These are phyloP conservation scores for Channa striata DNA, from an alignment of 2,797 vertebrate species.

Conservation along the genomic window DNA sequence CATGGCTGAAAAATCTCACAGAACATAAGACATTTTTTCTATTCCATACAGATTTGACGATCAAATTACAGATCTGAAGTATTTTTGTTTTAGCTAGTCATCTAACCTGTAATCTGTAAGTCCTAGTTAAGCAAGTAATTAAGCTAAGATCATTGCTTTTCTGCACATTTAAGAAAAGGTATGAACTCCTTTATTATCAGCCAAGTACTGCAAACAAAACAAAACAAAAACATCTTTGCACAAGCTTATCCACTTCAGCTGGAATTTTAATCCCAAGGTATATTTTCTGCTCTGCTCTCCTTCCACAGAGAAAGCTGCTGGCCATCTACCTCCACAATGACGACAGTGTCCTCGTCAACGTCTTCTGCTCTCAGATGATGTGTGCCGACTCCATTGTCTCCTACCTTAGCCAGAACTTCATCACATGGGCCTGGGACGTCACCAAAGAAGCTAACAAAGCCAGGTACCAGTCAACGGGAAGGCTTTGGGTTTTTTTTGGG, in stretches of 20 bases:
- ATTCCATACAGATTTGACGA: too few relatives aligned
- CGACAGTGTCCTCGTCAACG: constrained; percentile 98
- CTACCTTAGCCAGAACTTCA: constrained; percentile 99
- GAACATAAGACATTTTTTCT: neutral
- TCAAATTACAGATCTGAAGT: too few relatives aligned
- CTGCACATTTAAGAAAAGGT: too few relatives aligned
- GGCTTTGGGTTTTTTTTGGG: neutral
- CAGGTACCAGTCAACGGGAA: constrained; percentile 84
- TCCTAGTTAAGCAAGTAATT: too few relatives aligned
- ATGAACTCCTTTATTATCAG: too few relatives aligned
- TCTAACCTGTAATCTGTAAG: too few relatives aligned
- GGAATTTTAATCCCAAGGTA: too few relatives aligned
- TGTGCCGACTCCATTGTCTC: constrained; percentile 99
- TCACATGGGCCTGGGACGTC: constrained; percentile 99
- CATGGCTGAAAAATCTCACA: constrained; percentile 11
- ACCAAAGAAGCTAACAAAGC: constrained; percentile 98
- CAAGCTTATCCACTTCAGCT: too few relatives aligned
- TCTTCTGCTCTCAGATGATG: constrained; percentile 99
- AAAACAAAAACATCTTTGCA: too few relatives aligned
- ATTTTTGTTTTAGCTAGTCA: too few relatives aligned
- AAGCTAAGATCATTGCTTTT: too few relatives aligned
- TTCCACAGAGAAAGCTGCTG: constrained; percentile 96
- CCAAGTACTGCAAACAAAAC: too few relatives aligned
- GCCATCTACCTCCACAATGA: constrained; percentile 99
- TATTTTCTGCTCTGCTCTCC: constrained; percentile 70